Conservation (phyloP, 2,113 vertebrate species). For the Eptesicus fuscus region DNA sequence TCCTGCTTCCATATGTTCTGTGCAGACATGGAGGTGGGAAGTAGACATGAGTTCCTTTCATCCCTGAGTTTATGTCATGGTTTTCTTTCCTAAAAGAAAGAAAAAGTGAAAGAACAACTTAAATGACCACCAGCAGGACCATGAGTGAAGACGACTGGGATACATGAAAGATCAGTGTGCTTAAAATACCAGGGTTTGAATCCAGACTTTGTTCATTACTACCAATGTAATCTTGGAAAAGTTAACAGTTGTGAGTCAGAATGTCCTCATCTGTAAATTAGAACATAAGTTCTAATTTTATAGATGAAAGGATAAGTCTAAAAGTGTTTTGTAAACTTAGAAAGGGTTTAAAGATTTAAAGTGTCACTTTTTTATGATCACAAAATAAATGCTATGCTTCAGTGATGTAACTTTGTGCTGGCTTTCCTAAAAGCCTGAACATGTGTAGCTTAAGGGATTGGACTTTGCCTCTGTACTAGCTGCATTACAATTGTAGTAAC, state of each 20-base stretch:
- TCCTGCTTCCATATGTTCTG: neutral
- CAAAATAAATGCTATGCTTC: neutral
- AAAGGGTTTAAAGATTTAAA: constrained; percentile 34
- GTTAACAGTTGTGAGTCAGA: constrained; percentile 14
- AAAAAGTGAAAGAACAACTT: neutral
- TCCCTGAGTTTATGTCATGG: neutral
- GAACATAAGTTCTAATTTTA: constrained; percentile 41
- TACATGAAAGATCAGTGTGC: neutral
- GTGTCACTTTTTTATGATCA: constrained; percentile 11
- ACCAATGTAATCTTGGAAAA: neutral
- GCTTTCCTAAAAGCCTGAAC: constrained; percentile 9
- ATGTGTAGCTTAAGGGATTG: neutral
- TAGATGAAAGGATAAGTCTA: constrained; percentile 9
- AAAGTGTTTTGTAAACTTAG: constrained; percentile 27
- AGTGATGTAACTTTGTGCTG: neutral
- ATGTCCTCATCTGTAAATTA: constrained; percentile 42
- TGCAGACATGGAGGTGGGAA: constrained; percentile 9
- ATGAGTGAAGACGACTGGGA: neutral
- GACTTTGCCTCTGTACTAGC: neutral
- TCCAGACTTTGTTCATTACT: constrained; percentile 2
- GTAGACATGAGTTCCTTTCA: neutral
- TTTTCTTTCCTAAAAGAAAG: neutral
- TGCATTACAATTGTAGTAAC: neutral
- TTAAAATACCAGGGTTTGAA: neutral
- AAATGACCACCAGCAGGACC: neutral